Evolutionary conservation across 2,797 vertebrate species (phyloP), one percentile per base, ranked within the genome.

Genomic region (Onychomys leucogaster): DNA sequence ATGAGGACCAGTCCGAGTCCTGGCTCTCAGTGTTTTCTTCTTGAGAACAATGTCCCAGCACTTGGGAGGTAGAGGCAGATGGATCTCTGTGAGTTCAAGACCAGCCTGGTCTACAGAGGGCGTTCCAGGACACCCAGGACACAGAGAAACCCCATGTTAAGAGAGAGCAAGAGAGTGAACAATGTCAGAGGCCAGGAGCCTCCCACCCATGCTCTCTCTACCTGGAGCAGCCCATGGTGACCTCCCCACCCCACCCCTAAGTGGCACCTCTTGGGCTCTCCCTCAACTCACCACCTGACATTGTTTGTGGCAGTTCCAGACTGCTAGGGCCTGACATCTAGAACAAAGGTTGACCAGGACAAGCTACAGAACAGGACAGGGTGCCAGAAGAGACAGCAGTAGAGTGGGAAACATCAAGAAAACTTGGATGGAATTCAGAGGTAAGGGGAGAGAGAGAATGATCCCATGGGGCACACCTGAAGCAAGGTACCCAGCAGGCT

Each of bases 321-420:
- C 27, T 0, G 0, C 32, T 29, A 16, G 12, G 19, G 77, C 37
- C 21, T 23, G 0, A 69, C 55, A 16, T 61, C 59, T 1, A 25
- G 49, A 57, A 46, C 49, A 1, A 27, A 41, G 52, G 32, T 46
- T 34, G 55, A 32, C 2, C 2, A 7, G 10, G 63, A 59, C 16
- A 52, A 59, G 61, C 2, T 8, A 2, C 29, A 5, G 43, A 25
- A 49, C 0, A 16, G 16, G n/a, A 12, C n/a, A 14, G 32, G 6
- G 65, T 19, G 25, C 34, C 81, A 57, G 49, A 55, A 61, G 75
- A 29, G 37, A 75, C 32, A 1, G 29, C 49, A 52, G 14, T 52
- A 52, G 49, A 13, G 25, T 34, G 34, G 29, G 17, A 6, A 46
- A 67, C n/a, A 23, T 5, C 32, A 59, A 6, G 27, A 41, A 49